Evolutionary conservation across 2,797 vertebrate genomes (phyloP).

Genomic region (Pseudocheirus occidentalis): DNA sequence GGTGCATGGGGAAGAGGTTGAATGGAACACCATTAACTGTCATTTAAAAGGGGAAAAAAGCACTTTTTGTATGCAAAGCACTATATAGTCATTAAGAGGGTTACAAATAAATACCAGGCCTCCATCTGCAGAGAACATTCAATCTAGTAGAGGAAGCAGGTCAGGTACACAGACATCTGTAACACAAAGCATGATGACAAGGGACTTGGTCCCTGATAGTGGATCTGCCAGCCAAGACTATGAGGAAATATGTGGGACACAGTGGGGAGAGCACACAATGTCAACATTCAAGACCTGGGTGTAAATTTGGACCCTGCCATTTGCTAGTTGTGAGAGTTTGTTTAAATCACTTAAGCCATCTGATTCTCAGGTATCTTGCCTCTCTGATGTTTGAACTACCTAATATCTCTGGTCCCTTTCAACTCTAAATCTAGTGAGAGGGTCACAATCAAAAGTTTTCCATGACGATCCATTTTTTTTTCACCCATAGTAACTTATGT

Average conservation of each 20-base stretch:
- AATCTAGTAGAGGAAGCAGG: not conserved
- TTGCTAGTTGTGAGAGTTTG: not conserved
- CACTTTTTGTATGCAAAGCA: not conserved
- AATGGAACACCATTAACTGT: not conserved
- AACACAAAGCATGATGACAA: not conserved
- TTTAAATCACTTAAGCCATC: not conserved
- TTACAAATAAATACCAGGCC: not conserved
- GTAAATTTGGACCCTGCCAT: not conserved
- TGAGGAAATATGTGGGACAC: not conserved
- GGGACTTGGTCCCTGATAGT: not conserved
- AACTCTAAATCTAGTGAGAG: not conserved
- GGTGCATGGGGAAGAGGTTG: not conserved
- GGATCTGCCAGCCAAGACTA: not conserved
- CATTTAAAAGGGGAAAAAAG: not conserved
- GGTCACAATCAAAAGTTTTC: not conserved
- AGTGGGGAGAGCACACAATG: not conserved
- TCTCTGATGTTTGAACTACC: not conserved
- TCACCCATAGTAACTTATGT: not conserved
- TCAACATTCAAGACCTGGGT: not conserved
- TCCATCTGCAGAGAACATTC: not conserved
- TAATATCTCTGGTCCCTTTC: not conserved
- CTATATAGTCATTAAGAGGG: not conserved
- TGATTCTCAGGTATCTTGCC: too few species aligned
- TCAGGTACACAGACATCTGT: not conserved
- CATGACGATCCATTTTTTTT: not conserved